Conservation (phyloP, 1,140 invertebrate species). For the Trichonephila clavata region DNA sequence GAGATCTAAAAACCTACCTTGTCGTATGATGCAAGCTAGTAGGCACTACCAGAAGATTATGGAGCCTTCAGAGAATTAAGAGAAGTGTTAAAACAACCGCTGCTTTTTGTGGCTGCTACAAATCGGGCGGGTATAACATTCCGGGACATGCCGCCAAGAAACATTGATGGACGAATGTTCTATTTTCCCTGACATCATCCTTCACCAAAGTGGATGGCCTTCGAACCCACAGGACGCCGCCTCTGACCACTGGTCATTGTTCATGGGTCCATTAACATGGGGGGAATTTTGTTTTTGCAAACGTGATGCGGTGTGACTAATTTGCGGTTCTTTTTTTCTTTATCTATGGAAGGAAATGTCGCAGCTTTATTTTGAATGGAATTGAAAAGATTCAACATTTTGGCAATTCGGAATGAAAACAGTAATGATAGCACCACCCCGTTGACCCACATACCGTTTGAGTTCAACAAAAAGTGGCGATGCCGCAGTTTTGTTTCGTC, state of each 20-base stretch:
- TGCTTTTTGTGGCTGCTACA: slow-evolving; percentile 51
- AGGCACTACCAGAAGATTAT: not conserved
- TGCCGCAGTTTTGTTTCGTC: not conserved
- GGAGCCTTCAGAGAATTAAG: not conserved
- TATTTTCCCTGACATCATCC: slow-evolving; percentile 52
- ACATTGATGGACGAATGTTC: slow-evolving; percentile 51
- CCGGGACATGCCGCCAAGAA: slow-evolving; percentile 9
- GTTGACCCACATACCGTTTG: not conserved
- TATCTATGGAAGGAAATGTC: not conserved
- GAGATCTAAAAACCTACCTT: not conserved
- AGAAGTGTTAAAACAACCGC: not conserved
- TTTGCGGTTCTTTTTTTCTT: slow-evolving; percentile 30
- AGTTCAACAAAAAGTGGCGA: not conserved
- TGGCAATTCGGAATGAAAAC: slow-evolving; percentile 33
- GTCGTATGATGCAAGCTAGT: not conserved
- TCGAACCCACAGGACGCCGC: slow-evolving; percentile 25
- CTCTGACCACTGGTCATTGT: slow-evolving; percentile 63
- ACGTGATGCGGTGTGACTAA: slow-evolving; percentile 46
- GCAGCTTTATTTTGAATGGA: slow-evolving; percentile 5
- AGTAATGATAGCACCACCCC: not conserved
- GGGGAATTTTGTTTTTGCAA: slow-evolving; percentile 24
- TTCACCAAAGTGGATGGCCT: slow-evolving; percentile 62
- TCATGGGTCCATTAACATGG: slow-evolving; percentile 36
- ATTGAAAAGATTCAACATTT: slow-evolving; percentile 39
- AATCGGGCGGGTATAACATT: slow-evolving; percentile 30